Conservation (phyloP, 2,888 invertebrate species). For the Ochlodes sylvanus region DNA sequence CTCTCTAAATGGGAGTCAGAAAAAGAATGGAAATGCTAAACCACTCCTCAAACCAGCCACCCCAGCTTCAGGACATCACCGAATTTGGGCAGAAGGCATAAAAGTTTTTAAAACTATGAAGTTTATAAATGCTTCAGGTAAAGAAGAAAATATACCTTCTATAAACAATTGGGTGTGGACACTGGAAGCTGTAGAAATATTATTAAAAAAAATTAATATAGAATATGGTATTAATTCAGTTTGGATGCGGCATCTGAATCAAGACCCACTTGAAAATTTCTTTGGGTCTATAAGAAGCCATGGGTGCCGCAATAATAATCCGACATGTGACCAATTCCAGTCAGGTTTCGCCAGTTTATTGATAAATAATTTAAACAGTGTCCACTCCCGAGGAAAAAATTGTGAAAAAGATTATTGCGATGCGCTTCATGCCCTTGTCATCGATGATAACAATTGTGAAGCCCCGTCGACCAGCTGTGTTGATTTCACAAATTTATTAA, state of each 20-base stretch:
- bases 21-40: no score
- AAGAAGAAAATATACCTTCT: no score
- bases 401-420: slow-evolving; percentile 36
- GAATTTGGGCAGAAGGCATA: no score
- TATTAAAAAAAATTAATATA: not conserved
- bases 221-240: slow-evolving; percentile 41
- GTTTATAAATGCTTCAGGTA: no score
- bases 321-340: slow-evolving; percentile 37
- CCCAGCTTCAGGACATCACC: no score
- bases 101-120: no score
- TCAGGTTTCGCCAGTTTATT: slow-evolving; percentile 33
- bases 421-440: slow-evolving; percentile 1
- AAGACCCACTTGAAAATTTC: slow-evolving; percentile 48
- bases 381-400: slow-evolving; percentile 40
- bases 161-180: no score
- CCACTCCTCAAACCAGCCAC: no score
- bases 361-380: slow-evolving; percentile 41
- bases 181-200: no score
- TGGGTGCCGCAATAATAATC: slow-evolving; percentile 40
- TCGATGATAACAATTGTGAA: not conserved
- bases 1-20: no score
- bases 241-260: slow-evolving; percentile 41
- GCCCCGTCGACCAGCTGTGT: not conserved
- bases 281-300: slow-evolving; percentile 43
- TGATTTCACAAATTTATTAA: not conserved